These are phyloP conservation scores for Cavia porcellus DNA, from an alignment of 2,113 vertebrate genomes.

Conservation along the genomic window DNA sequence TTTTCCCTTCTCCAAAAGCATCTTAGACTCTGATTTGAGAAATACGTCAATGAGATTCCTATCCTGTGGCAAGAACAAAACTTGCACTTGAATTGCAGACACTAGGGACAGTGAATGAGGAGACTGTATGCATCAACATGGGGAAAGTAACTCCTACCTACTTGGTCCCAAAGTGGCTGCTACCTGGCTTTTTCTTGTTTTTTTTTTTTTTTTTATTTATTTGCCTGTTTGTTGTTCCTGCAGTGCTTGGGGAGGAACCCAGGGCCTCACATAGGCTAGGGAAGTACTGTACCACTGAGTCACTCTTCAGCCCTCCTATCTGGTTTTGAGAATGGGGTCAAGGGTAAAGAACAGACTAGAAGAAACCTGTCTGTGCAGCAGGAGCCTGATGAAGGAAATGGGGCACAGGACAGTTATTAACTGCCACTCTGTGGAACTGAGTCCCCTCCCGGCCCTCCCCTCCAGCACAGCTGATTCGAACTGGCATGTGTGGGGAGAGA, in stretches of 20 bases:
- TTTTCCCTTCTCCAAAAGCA: conserved; percentile 2
- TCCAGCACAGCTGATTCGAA: neutral
- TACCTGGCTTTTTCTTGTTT: neutral
- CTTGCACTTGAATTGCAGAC: neutral
- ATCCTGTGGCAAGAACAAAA: conserved; percentile 38
- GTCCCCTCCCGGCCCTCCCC: neutral
- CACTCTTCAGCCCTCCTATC: neutral
- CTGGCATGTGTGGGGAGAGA: neutral
- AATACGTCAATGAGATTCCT: neutral
- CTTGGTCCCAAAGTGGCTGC: neutral
- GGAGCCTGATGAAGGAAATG: neutral
- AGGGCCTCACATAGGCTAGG: neutral
- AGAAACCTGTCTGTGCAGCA: neutral
- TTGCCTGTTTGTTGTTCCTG: neutral
- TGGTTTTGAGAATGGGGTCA: neutral
- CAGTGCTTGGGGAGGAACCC: neutral
- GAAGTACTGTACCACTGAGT: neutral
- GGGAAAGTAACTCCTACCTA: neutral
- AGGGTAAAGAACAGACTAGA: neutral
- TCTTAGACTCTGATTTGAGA: conserved; percentile 46
- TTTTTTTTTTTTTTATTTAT: neutral
- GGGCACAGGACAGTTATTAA: neutral
- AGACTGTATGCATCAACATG: neutral
- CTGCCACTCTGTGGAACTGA: neutral
- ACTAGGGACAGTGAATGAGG: neutral